phyloP scores from a whole-genome alignment of 2,797 vertebrate genomes.

The Falco naumanni region DNA sequence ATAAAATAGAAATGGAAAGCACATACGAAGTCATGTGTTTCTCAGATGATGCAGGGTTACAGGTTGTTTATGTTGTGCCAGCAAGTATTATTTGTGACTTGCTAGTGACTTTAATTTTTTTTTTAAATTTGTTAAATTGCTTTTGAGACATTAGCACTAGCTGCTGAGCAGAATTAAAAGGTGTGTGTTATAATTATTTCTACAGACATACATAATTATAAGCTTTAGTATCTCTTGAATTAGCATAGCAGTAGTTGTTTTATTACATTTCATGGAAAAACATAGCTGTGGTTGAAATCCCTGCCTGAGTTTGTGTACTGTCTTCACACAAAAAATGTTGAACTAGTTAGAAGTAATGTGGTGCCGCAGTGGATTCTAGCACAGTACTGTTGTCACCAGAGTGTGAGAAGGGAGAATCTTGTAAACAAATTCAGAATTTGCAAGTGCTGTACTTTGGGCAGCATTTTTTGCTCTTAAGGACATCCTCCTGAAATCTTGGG shows the following conservation, averaged over 20 bases:
- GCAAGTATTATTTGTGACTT: not conserved
- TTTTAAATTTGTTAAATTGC: not conserved
- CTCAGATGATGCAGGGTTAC: not conserved
- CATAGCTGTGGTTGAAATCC: not conserved
- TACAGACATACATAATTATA: not conserved
- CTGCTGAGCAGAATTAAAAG: not conserved
- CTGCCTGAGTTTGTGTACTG: not conserved
- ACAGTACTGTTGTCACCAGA: not conserved
- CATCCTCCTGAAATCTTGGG: not conserved
- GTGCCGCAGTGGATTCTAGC: not conserved
- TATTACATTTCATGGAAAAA: not conserved
- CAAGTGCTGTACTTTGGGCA: not conserved
- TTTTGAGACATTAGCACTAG: not conserved
- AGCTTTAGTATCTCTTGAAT: not conserved
- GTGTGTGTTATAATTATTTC: not conserved
- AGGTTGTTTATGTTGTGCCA: not conserved
- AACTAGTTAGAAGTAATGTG: not conserved
- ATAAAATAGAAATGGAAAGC: slow-evolving; percentile 18
- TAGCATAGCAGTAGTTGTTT: not conserved
- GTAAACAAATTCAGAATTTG: not conserved
- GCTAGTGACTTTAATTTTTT: not conserved
- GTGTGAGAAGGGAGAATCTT: not conserved
- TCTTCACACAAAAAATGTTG: not conserved
- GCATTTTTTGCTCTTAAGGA: not conserved
- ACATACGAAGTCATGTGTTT: not conserved